Evolutionary conservation across 2,888 invertebrate species (phyloP).

Genomic region (Papilio demoleus): DNA sequence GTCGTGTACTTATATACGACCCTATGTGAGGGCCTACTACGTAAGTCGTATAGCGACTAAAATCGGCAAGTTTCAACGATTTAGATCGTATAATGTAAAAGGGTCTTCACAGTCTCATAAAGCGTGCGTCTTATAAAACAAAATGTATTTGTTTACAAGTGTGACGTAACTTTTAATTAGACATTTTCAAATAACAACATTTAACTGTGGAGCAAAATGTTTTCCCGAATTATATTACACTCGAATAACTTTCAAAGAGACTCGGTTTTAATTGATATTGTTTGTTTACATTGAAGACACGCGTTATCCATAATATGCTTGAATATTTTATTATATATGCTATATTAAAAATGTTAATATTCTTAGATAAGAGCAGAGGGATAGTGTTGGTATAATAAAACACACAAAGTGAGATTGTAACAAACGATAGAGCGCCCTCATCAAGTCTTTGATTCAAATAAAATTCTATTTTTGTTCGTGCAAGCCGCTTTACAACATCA

Average conservation of each 20-base stretch:
- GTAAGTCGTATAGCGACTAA: no score
- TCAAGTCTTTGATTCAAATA: constrained; percentile 4
- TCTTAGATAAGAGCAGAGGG: background rate
- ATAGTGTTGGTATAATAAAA: background rate
- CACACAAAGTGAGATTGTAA: constrained; percentile 12
- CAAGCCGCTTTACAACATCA: constrained; percentile 15
- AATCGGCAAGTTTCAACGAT: no score
- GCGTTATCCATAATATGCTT: no score
- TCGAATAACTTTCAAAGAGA: constrained; percentile 6
- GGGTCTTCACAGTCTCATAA: background rate
- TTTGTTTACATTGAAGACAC: background rate
- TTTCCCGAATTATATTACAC: background rate
- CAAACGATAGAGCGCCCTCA: constrained; percentile 1
- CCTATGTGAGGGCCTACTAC: no score
- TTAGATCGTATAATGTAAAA: no score
- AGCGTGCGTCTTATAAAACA: background rate
- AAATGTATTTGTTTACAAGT: background rate
- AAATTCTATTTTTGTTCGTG: constrained; percentile 11
- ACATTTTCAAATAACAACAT: constrained; percentile 1
- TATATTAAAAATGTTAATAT: background rate
- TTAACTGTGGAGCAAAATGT: background rate
- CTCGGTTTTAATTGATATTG: constrained; percentile 4
- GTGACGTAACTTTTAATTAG: constrained; percentile 14
- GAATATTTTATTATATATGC: background rate
- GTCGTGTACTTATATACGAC: no score